phyloP scores from a whole-genome alignment of 1,140 invertebrate species.

The Caerostris extrusa region DNA sequence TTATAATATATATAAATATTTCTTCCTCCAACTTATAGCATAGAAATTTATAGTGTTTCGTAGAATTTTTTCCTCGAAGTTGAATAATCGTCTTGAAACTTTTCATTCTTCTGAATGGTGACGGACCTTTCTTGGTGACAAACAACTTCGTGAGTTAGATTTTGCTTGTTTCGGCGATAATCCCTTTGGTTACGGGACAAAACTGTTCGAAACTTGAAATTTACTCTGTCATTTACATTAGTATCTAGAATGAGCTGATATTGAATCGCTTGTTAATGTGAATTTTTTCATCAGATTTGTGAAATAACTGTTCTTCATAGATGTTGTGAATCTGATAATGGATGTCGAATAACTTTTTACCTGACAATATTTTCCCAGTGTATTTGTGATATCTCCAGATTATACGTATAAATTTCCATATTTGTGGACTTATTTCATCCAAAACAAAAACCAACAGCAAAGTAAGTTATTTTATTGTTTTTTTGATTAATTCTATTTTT shows the following conservation, averaged over 20 bases:
- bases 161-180: too few species aligned
- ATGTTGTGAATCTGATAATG: slow-evolving; percentile 26
- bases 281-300: slow-evolving; percentile 21
- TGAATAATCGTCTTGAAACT: neutral
- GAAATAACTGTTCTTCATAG: neutral
- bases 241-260: neutral
- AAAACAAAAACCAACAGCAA: neutral
- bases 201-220: neutral
- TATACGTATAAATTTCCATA: slow-evolving; percentile 44
- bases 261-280: neutral
- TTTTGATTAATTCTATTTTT: too few species aligned
- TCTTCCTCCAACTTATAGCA: neutral
- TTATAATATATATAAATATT: neutral
- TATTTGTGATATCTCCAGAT: slow-evolving; percentile 51
- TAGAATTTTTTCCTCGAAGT: neutral
- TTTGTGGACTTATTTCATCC: neutral
- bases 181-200: neutral
- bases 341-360: slow-evolving; percentile 41
- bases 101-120: neutral
- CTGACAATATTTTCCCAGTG: neutral
- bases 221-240: neutral
- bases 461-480: neutral
- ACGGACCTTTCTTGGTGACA: neutral
- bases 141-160: too few species aligned
- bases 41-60: slow-evolving; percentile 7